Conservation (phyloP, 2,888 invertebrate genomes). For the Folsomia candida region DNA sequence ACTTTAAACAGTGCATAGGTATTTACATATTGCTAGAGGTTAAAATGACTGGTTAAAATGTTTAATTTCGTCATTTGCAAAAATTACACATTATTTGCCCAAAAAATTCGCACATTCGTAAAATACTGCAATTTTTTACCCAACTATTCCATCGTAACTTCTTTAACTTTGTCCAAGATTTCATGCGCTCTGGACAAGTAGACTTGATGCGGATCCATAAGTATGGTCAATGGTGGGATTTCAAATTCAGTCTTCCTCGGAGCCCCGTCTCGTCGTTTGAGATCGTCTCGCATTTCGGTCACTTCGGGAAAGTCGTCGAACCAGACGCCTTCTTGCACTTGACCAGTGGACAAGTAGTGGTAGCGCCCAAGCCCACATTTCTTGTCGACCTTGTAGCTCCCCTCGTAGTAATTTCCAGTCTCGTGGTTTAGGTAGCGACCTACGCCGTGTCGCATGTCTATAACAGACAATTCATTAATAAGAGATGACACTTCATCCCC, state of each 20-base stretch:
- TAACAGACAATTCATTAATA: too few species aligned
- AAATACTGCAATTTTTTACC: too few species aligned
- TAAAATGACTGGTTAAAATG: too few species aligned
- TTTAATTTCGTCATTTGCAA: too few species aligned
- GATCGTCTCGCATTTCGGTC: constrained; percentile 41
- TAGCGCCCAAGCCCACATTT: constrained; percentile 62
- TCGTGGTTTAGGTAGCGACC: constrained; percentile 37
- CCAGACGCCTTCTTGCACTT: constrained; percentile 68
- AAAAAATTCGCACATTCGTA: too few species aligned
- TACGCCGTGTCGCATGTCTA: constrained; percentile 38
- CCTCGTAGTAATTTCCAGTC: constrained; percentile 45
- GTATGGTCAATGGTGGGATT: constrained; percentile 38
- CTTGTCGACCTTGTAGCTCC: constrained; percentile 39
- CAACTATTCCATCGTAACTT: too few species aligned
- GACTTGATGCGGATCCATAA: constrained; percentile 36
- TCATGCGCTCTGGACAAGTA: constrained; percentile 41
- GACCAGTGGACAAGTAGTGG: constrained; percentile 65
- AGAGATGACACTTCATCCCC: too few species aligned
- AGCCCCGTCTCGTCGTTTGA: constrained; percentile 21
- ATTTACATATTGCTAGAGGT: too few species aligned
- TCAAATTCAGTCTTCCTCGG: constrained; percentile 30
- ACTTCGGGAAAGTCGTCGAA: constrained; percentile 53
- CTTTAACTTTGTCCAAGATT: constrained; percentile 29
- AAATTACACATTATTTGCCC: too few species aligned
- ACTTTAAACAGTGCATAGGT: too few species aligned